Conservation (phyloP, 2,797 vertebrate genomes). For the Gymnodraco acuticeps region DNA sequence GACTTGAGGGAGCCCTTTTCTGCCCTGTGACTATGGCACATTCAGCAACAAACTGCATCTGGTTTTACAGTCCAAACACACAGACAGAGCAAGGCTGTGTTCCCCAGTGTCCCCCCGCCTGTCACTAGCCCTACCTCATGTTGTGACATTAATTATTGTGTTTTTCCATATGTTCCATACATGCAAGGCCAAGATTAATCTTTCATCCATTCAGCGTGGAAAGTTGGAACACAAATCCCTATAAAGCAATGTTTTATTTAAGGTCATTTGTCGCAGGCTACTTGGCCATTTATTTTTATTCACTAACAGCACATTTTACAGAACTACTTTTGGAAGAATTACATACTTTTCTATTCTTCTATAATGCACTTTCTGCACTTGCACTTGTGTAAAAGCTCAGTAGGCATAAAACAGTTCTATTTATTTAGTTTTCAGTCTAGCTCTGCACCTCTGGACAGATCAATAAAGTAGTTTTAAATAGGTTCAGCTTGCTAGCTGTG, state of each 20-base stretch:
- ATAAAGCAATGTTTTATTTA: conserved; percentile 77
- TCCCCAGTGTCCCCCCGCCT: conserved; percentile 68
- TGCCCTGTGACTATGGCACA: conserved; percentile 61
- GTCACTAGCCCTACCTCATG: conserved; percentile 77
- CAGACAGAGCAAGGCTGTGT: conserved; percentile 76
- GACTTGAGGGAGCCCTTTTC: conserved; percentile 58
- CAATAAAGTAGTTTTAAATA: conserved; percentile 80
- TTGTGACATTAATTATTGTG: conserved; percentile 83
- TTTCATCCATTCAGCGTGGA: conserved; percentile 74
- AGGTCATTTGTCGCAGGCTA: conserved; percentile 74
- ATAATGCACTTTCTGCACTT: conserved; percentile 74
- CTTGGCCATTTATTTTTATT: conserved; percentile 72
- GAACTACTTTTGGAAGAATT: conserved; percentile 70
- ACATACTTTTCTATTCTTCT: conserved; percentile 75
- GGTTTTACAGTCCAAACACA: conserved; percentile 78
- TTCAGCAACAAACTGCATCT: conserved; percentile 74
- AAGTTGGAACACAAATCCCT: conserved; percentile 75
- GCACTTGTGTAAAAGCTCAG: conserved; percentile 79
- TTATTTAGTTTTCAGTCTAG: conserved; percentile 81
- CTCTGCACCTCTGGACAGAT: conserved; percentile 81
- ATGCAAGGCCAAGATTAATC: conserved; percentile 77
- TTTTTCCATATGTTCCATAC: conserved; percentile 82
- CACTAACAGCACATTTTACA: conserved; percentile 71
- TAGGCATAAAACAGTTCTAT: conserved; percentile 75
- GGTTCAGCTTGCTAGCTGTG: conserved; percentile 58